A percentile compares a stretch with the other conserved stretches of the same genome.
phyloP scores from a whole-genome alignment of 2,888 invertebrate species.

The Tupiocoris notatus region DNA sequence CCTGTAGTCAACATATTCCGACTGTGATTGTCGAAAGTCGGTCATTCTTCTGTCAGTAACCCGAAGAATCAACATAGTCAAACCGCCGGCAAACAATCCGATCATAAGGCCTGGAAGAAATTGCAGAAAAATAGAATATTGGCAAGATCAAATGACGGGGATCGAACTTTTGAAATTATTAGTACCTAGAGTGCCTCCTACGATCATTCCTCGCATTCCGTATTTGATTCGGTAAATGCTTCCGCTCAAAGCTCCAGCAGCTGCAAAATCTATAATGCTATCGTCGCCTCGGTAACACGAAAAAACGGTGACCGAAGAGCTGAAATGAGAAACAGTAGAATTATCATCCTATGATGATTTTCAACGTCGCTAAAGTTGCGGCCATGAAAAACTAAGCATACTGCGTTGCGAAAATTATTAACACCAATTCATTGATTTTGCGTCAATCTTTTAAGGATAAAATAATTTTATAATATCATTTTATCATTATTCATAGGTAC shows the following conservation, averaged over 20 bases:
- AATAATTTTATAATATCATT: too few relatives aligned
- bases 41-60: slow-evolving; percentile 37
- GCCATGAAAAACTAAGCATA: too few relatives aligned
- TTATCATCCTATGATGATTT: too few relatives aligned
- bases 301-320: slow-evolving; percentile 63
- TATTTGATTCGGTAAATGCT: slow-evolving; percentile 65
- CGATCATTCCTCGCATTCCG: slow-evolving; percentile 67
- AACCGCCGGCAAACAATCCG: slow-evolving; percentile 42
- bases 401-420: too few relatives aligned
- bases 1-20: slow-evolving; percentile 7
- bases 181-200: slow-evolving; percentile 67
- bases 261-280: slow-evolving; percentile 65
- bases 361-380: too few relatives aligned
- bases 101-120: slow-evolving; percentile 38
- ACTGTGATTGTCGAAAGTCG: slow-evolving; percentile 39
- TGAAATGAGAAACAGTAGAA: too few relatives aligned
- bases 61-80: slow-evolving; percentile 29
- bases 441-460: too few relatives aligned
- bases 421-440: too few relatives aligned
- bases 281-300: slow-evolving; percentile 68
- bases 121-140: background rate
- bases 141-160: background rate
- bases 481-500: too few relatives aligned
- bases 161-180: slow-evolving; percentile 4
- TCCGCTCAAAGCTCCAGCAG: slow-evolving; percentile 67